These are phyloP conservation scores for Orthosia cruda DNA, from an alignment of 2,888 invertebrate species.

Conservation along the genomic window DNA sequence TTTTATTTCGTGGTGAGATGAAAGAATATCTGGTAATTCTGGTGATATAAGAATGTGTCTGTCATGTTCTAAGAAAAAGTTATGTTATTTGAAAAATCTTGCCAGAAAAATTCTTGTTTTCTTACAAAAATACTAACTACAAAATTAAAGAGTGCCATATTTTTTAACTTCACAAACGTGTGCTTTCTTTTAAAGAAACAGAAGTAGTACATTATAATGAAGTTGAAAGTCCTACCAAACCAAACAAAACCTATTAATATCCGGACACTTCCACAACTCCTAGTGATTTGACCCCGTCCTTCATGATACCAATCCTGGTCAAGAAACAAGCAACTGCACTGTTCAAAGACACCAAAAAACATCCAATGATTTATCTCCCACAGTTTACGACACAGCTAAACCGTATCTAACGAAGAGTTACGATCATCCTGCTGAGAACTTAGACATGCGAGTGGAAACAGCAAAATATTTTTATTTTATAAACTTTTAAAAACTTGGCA, in stretches of 20 bases:
- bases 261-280: background rate
- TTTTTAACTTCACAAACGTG: background rate
- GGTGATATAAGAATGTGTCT: background rate
- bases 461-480: conserved; percentile 46
- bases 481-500: conserved; percentile 43
- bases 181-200: background rate
- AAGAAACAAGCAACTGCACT: conserved; percentile 65
- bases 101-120: background rate
- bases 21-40: conserved; percentile 3
- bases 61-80: background rate
- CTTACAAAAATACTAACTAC: background rate
- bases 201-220: background rate
- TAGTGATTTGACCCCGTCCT: conserved; percentile 29
- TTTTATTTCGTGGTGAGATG: conserved; percentile 21
- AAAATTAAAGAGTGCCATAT: background rate
- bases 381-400: conserved; percentile 70
- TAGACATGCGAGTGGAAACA: conserved; percentile 48
- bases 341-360: conserved; percentile 47
- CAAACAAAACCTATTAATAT: conserved; percentile 23
- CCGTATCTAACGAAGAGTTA: conserved; percentile 70
- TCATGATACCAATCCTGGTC: conserved; percentile 36
- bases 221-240: background rate
- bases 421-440: conserved; percentile 44
- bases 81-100: background rate
- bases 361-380: conserved; percentile 70